Percentiles rank a stretch among this genome's conserved stretches.
These are phyloP conservation scores for Clunio marinus DNA, from an alignment of 2,888 invertebrate species.

Conservation along the genomic window DNA sequence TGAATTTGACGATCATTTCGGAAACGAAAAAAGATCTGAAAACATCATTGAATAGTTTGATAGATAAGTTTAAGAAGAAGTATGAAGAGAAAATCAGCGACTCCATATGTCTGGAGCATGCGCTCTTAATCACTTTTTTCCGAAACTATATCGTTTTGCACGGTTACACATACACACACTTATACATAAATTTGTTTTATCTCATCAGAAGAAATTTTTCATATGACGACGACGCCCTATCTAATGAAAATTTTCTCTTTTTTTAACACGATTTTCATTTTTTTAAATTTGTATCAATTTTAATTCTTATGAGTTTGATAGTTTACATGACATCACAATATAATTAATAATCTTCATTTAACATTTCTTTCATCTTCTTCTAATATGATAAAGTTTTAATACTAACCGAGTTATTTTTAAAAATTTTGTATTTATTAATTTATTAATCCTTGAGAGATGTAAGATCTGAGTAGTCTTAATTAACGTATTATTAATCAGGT, in stretches of 20 bases:
- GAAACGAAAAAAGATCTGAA: too few relatives aligned
- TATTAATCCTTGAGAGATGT: slow-evolving; percentile 39
- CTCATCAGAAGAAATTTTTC: slow-evolving; percentile 35
- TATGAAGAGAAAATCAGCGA: slow-evolving; percentile 20
- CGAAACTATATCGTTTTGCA: slow-evolving; percentile 35
- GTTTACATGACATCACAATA: slow-evolving; percentile 12
- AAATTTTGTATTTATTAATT: slow-evolving; percentile 29
- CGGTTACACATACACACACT: slow-evolving; percentile 24
- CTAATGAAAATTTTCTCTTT: slow-evolving; percentile 38
- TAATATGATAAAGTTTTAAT: background rate
- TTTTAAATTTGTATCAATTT: slow-evolving; percentile 26
- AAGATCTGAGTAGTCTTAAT: slow-evolving; percentile 36
- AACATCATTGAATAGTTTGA: too few relatives aligned
- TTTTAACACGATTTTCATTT: slow-evolving; percentile 15
- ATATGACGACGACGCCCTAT: slow-evolving; percentile 39
- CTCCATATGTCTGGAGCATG: slow-evolving; percentile 28
- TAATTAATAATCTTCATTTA: too few relatives aligned
- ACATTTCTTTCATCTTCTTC: too few relatives aligned
- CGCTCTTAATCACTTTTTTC: slow-evolving; percentile 10
- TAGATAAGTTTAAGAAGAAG: too few relatives aligned
- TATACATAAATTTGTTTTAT: slow-evolving; percentile 31
- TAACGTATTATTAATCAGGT: slow-evolving; percentile 32
- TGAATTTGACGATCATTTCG: background rate
- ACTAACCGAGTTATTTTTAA: slow-evolving; percentile 36
- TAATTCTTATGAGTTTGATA: slow-evolving; percentile 12